Percentiles rank a stretch among this genome's conserved stretches.
These are phyloP conservation scores for Ormyrus rosae DNA, from an alignment of 2,888 invertebrate species.

Conservation along the genomic window DNA sequence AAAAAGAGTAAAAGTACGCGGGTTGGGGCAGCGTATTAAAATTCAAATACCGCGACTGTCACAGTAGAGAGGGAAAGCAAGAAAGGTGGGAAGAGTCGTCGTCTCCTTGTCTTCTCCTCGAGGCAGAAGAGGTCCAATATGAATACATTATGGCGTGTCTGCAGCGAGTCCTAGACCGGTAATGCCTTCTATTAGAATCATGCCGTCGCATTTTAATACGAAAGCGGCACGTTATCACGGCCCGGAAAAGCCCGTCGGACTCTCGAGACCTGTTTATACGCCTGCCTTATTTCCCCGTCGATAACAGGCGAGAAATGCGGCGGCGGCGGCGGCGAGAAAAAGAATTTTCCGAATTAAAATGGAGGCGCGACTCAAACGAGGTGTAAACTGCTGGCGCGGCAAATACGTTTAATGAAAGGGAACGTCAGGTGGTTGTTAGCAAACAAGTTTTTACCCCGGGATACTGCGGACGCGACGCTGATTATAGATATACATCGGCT, in stretches of 20 bases:
- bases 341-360: background rate
- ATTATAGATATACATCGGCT: no score
- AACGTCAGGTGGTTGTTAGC: no score
- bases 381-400: no score
- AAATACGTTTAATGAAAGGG: no score
- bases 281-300: background rate
- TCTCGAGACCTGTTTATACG: background rate
- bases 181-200: constrained; percentile 73
- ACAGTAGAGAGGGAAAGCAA: background rate
- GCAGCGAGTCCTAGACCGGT: constrained; percentile 66
- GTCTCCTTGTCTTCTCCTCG: no score
- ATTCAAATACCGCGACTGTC: constrained; percentile 66
- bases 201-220: constrained; percentile 72
- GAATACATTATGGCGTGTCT: constrained; percentile 70
- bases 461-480: no score
- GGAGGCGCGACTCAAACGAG: background rate
- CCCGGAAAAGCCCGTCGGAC: background rate
- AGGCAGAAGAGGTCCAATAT: constrained; percentile 65
- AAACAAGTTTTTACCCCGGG: no score
- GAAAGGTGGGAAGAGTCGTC: no score
- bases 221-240: background rate
- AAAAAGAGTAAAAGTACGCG: no score
- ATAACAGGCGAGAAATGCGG: background rate
- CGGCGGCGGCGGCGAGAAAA: background rate
- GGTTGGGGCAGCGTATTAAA: constrained; percentile 63